phyloP scores from a whole-genome alignment of 2,888 invertebrate species.

The Xestia rhomboidea region DNA sequence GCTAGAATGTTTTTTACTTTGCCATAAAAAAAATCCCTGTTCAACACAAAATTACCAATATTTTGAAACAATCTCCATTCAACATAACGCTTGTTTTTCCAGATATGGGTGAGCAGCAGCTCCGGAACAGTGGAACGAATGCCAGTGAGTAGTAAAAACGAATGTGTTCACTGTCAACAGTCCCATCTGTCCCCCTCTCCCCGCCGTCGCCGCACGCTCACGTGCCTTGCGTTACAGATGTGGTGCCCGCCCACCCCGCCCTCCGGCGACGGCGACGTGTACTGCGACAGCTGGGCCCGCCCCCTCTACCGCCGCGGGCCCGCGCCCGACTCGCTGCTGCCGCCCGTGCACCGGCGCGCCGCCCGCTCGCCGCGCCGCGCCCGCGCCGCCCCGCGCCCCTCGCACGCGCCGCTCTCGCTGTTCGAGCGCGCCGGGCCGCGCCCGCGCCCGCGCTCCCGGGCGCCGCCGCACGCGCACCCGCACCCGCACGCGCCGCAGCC shows the following conservation, averaged over 20 bases:
- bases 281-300: conserved; percentile 95
- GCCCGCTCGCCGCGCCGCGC: conserved; percentile 92
- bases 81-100: conserved; percentile 63
- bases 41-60: too few species aligned
- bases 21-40: neutral
- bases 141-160: conserved; percentile 93
- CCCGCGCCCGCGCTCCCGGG: conserved; percentile 91
- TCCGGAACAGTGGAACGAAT: conserved; percentile 92
- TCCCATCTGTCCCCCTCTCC: too few species aligned
- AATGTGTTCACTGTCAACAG: neutral
- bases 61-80: neutral
- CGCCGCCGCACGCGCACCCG: conserved; percentile 85
- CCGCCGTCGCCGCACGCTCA: neutral
- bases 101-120: conserved; percentile 95
- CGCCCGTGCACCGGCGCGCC: conserved; percentile 92
- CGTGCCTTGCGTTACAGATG: conserved; percentile 91
- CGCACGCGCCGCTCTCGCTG: conserved; percentile 92
- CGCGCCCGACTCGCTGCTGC: conserved; percentile 94
- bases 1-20: too few species aligned
- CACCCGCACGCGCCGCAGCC: conserved; percentile 93
- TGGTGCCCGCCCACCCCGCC: conserved; percentile 99
- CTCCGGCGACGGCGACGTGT: conserved; percentile 97
- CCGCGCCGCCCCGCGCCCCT: conserved; percentile 92
- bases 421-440: conserved; percentile 91
- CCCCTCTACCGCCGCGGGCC: conserved; percentile 95